These are phyloP conservation scores for Antennarius striatus DNA, from an alignment of 2,113 vertebrate genomes.

Conservation along the genomic window DNA sequence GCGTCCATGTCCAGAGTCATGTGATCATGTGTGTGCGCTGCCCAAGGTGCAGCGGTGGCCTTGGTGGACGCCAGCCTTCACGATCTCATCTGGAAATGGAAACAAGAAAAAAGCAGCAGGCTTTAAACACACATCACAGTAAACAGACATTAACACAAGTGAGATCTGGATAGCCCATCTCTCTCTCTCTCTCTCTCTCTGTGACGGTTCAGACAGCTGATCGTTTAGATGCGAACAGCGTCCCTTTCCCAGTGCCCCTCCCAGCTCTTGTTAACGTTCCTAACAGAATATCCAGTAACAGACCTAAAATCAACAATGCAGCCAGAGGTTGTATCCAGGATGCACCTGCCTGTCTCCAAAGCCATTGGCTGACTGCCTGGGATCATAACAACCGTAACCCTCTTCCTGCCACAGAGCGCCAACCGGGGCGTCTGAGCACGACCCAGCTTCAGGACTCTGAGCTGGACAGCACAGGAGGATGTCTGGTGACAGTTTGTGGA, in stretches of 20 bases:
- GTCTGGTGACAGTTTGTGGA: slow-evolving; percentile 8
- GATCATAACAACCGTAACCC: slow-evolving; percentile 36
- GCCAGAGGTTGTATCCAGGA: slow-evolving; percentile 43
- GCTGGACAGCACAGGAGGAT: slow-evolving; percentile 10
- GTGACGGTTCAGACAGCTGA: slow-evolving; percentile 38
- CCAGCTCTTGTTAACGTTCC: slow-evolving; percentile 41
- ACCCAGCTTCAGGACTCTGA: slow-evolving; percentile 17
- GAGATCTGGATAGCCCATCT: not conserved
- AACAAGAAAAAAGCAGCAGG: slow-evolving; percentile 10
- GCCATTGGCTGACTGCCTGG: slow-evolving; percentile 44
- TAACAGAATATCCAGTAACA: slow-evolving; percentile 49
- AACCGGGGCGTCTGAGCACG: slow-evolving; percentile 21
- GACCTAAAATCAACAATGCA: slow-evolving; percentile 55
- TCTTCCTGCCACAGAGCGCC: slow-evolving; percentile 37
- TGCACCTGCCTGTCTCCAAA: slow-evolving; percentile 55
- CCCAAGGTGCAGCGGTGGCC: slow-evolving; percentile 87
- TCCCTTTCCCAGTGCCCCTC: slow-evolving; percentile 54
- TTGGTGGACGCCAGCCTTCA: slow-evolving; percentile 87
- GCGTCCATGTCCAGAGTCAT: slow-evolving; percentile 99
- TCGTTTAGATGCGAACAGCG: slow-evolving; percentile 34
- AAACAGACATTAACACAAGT: slow-evolving; percentile 8
- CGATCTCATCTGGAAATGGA: slow-evolving; percentile 85
- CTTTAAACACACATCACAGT: slow-evolving; percentile 1
- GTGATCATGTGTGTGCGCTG: slow-evolving; percentile 91
- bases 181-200: slow-evolving; percentile 11